Percentiles rank a stretch among this genome's conserved stretches.
These are phyloP conservation scores for Sminthurinus aureus DNA, from an alignment of 2,888 invertebrate species.

Conservation along the genomic window DNA sequence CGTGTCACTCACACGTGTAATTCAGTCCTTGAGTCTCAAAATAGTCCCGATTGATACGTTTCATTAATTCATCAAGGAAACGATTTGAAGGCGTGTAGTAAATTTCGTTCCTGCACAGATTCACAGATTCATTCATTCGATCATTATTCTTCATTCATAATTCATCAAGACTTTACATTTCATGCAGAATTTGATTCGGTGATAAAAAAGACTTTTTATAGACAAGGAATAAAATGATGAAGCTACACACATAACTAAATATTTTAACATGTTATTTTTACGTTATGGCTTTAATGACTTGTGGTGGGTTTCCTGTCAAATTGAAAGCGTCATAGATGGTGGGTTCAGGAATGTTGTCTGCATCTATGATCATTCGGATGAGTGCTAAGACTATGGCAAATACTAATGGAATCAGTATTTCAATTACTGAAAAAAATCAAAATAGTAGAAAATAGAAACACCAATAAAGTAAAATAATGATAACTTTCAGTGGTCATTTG, in stretches of 20 bases:
- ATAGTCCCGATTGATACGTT: constrained; percentile 44
- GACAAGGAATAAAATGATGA: too few species aligned
- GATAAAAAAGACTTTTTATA: too few species aligned
- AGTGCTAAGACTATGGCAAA: constrained; percentile 75
- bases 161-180: not conserved
- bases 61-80: constrained; percentile 46
- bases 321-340: constrained; percentile 61
- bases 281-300: constrained; percentile 46
- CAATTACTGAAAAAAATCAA: not conserved
- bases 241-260: too few species aligned
- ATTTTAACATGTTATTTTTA: constrained; percentile 1
- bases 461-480: too few species aligned
- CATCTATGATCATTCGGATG: constrained; percentile 67
- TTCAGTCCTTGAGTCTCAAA: constrained; percentile 42
- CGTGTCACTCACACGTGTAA: constrained; percentile 48
- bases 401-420: constrained; percentile 67
- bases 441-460: too few species aligned
- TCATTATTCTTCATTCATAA: too few species aligned
- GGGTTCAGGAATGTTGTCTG: constrained; percentile 51
- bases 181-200: not conserved
- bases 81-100: constrained; percentile 52
- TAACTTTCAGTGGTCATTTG: too few species aligned
- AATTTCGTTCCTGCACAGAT: constrained; percentile 51
- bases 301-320: constrained; percentile 44
- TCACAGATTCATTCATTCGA: too few species aligned